Percentiles rank a stretch among this genome's conserved stretches.
phyloP scores from a whole-genome alignment of 53 echinoderm and acorn worm genomes.

The Actinopyga echinites region DNA sequence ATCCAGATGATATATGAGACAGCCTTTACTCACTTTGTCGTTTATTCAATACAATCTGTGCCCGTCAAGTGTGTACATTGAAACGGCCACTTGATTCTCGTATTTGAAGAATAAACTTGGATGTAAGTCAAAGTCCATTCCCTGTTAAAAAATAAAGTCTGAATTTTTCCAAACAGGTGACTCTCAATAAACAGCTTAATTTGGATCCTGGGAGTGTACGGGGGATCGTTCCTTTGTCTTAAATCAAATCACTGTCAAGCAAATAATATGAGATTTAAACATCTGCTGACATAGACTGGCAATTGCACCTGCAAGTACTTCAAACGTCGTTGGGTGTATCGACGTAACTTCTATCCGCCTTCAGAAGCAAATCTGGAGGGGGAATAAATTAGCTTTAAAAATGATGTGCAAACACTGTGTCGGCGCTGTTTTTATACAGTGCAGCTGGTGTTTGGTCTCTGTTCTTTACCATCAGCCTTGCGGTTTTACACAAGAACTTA shows the following conservation, averaged over 20 bases:
- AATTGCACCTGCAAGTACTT: conserved; percentile 19
- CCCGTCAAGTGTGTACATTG: conserved; percentile 16
- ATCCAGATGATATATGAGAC: conserved; percentile 23
- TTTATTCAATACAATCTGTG: conserved; percentile 20
- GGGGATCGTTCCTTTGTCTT: conserved; percentile 1
- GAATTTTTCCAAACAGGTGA: conserved; percentile 19
- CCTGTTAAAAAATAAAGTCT: not conserved
- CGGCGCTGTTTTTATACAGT: conserved; percentile 6
- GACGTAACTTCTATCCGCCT: conserved; percentile 5
- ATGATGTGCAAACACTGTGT: conserved; percentile 10
- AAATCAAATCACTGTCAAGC: conserved; percentile 34
- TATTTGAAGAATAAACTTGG: conserved; percentile 37
- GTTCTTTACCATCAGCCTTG: not conserved
- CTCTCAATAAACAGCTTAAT: conserved; percentile 8
- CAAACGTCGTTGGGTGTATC: not conserved
- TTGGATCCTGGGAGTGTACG: not conserved
- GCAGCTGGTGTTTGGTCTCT: not conserved
- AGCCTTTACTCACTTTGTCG: conserved; percentile 16
- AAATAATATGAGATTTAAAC: conserved; percentile 9
- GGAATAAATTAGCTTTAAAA: conserved; percentile 36
- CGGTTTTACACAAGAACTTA: not conserved
- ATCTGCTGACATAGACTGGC: conserved; percentile 16
- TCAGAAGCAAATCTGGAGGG: conserved; percentile 37
- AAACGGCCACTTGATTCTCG: conserved; percentile 23
- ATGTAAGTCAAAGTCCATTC: conserved; percentile 31